These are phyloP conservation scores for Hippocampus kuda DNA, from an alignment of 2,797 vertebrate species.

Conservation along the genomic window DNA sequence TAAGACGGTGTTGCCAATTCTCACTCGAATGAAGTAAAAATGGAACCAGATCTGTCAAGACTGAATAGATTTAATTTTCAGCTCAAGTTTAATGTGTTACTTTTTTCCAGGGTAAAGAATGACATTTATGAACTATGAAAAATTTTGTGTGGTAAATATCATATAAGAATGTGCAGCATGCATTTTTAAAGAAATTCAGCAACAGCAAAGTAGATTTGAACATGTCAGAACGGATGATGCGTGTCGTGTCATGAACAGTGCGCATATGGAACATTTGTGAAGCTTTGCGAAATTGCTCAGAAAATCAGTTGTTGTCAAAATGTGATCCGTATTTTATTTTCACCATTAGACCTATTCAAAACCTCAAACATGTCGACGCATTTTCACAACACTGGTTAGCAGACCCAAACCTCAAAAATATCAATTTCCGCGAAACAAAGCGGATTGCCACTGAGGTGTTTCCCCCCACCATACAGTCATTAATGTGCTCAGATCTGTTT, in stretches of 20 bases:
- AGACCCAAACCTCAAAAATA: background rate
- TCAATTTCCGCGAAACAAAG: background rate
- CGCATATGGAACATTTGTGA: too few relatives aligned
- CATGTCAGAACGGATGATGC: too few relatives aligned
- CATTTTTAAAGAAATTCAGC: too few relatives aligned
- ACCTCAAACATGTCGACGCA: background rate
- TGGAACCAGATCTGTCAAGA: background rate
- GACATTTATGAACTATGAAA: too few relatives aligned
- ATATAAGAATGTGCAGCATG: too few relatives aligned
- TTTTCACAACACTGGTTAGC: background rate
- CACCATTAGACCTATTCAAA: background rate
- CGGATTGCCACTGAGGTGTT: conserved; percentile 4
- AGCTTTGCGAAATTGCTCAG: too few relatives aligned
- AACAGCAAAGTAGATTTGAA: too few relatives aligned
- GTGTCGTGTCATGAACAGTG: too few relatives aligned
- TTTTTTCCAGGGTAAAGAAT: too few relatives aligned
- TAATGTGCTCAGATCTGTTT: conserved; percentile 31
- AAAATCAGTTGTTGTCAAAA: background rate
- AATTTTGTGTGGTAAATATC: too few relatives aligned
- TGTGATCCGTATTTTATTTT: background rate
- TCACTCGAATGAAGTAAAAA: background rate
- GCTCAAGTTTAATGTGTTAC: too few relatives aligned
- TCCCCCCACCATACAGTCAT: conserved; percentile 13
- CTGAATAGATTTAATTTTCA: too few relatives aligned
- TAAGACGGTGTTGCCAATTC: background rate